Percentiles rank a stretch among this genome's conserved stretches.
Evolutionary conservation across 2,888 invertebrate species (phyloP).

Genomic region (Coremacera marginata): DNA sequence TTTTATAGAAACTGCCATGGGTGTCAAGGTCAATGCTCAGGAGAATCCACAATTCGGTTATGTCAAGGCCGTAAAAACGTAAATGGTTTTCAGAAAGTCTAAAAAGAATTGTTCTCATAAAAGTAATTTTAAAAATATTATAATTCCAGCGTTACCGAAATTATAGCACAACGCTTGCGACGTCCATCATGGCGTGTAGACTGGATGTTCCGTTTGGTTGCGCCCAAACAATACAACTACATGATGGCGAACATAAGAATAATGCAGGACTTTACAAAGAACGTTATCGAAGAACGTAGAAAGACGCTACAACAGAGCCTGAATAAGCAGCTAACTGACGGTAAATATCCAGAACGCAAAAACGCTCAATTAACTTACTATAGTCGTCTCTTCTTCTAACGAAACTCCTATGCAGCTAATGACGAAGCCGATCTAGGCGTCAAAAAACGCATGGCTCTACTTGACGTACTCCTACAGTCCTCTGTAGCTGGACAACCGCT

Average conservation of each 20-base stretch:
- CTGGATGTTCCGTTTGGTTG: slow-evolving; percentile 51
- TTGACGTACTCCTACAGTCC: slow-evolving; percentile 76
- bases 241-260: slow-evolving; percentile 69
- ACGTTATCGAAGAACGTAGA: slow-evolving; percentile 70
- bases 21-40: slow-evolving; percentile 70
- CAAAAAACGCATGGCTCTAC: slow-evolving; percentile 74
- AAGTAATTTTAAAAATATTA: not conserved
- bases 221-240: slow-evolving; percentile 54
- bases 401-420: not conserved
- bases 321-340: not conserved
- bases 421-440: slow-evolving; percentile 63
- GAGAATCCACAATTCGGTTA: slow-evolving; percentile 75
- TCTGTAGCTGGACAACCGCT: slow-evolving; percentile 72
- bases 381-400: not conserved
- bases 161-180: slow-evolving; percentile 58
- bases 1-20: slow-evolving; percentile 62
- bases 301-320: slow-evolving; percentile 40
- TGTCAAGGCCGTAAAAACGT: slow-evolving; percentile 78
- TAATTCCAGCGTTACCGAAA: slow-evolving; percentile 55
- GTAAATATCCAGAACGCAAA: not conserved
- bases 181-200: slow-evolving; percentile 52
- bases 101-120: too few species aligned
- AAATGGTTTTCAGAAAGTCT: slow-evolving; percentile 45
- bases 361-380: not conserved
- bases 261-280: slow-evolving; percentile 71